These are phyloP conservation scores for Orthosia incerta DNA, from an alignment of 2,888 invertebrate species.

Conservation along the genomic window DNA sequence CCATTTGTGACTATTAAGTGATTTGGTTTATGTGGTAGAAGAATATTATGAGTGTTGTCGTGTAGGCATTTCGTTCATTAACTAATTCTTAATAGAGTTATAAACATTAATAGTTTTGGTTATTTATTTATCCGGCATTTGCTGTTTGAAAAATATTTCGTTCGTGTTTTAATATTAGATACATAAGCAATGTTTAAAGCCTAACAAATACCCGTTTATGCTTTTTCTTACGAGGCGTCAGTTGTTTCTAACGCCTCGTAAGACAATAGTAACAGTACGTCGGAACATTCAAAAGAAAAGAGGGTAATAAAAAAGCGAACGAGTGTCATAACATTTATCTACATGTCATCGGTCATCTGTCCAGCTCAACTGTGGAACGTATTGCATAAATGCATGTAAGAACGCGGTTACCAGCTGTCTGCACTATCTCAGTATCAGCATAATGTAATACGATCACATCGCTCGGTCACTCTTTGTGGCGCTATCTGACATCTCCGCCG, in stretches of 20 bases:
- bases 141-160: background rate
- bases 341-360: constrained; percentile 54
- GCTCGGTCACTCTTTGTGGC: constrained; percentile 74
- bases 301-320: constrained; percentile 44
- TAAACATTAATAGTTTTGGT: background rate
- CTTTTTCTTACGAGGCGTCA: background rate
- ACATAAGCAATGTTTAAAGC: background rate
- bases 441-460: constrained; percentile 64
- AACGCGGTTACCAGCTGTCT: constrained; percentile 27
- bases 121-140: constrained; percentile 5
- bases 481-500: constrained; percentile 70
- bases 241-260: background rate
- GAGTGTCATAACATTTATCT: constrained; percentile 64
- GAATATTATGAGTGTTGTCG: background rate
- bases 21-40: constrained; percentile 33
- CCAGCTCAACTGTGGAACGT: constrained; percentile 14
- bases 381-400: constrained; percentile 59
- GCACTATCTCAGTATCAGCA: constrained; percentile 48
- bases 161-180: background rate
- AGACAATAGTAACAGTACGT: constrained; percentile 24
- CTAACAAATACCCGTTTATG: background rate
- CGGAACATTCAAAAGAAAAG: constrained; percentile 36
- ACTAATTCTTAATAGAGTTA: constrained; percentile 8
- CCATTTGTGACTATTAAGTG: constrained; percentile 52
- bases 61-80: constrained; percentile 21